Base-by-base conservation (phyloP, 2,888 invertebrate genomes). In the Drosophila meridionalis region DNA sequence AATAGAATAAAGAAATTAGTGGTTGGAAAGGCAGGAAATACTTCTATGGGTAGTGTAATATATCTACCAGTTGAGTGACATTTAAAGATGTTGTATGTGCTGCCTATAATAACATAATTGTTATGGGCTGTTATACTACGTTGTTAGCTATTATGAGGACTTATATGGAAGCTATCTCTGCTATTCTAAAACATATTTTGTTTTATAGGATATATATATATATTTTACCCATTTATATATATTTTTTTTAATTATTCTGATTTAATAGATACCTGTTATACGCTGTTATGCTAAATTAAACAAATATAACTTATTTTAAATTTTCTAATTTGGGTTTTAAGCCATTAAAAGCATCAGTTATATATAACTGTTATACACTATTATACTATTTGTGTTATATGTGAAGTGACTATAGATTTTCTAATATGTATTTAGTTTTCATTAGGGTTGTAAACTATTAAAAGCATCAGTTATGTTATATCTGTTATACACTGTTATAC, bases 1-100 rank as follows among this genome's bases (percentile, higher is more conserved):
- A 56, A 74, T 47, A 62, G 70, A 52, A 61, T 32, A 42, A 20
- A 42, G 32, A 67, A 78, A 73, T 87, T 87, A 87, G 78, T 87
- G 45, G 34, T 45, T 26, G 45, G 53, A 53, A 28, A 12, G 1
- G 34, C 7, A 3, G 8, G 11, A 4, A 69, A 50, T 28, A 11
- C 4, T 47, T 28, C 8, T n/a, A 50, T 12, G n/a, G 11, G 65
- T 45, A 30, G 1, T 32, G 11, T 53, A 56, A 42, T 30, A 12
- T 30, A 42, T 42, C 30, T 56, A 3, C 9, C 11, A 3, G 3
- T n/a, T 40, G 12, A 2, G n/a, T 20, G 5, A 11, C 9, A 56
- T 42, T 20, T 30, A 12, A 32, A 42, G 32, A 32, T 20, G 30
- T 11, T 11, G 11, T 40, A 14, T 9, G 8, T 34, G 34, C 34